These are phyloP conservation scores for Mungos mungo DNA, from an alignment of 2,113 vertebrate genomes.

Conservation along the genomic window DNA sequence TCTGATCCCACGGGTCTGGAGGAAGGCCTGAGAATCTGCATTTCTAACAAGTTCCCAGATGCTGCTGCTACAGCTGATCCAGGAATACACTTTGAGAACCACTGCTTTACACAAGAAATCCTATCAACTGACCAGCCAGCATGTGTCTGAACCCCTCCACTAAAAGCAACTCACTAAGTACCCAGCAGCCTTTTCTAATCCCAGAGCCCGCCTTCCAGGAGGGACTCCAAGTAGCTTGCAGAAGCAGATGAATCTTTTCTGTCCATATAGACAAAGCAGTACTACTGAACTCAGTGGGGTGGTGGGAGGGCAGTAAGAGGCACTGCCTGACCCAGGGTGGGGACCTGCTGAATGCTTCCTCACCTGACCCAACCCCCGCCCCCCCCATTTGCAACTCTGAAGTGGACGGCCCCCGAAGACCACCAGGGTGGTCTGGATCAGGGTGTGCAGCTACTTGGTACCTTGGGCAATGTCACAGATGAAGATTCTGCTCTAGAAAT, in stretches of 20 bases:
- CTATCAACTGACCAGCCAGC: background rate
- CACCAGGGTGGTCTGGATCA: background rate
- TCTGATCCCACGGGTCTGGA: background rate
- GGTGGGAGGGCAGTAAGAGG: accelerated
- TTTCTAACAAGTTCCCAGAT: background rate
- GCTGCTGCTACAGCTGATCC: background rate
- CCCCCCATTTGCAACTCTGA: background rate
- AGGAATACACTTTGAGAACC: background rate
- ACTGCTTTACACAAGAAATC: background rate
- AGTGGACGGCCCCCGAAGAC: accelerated
- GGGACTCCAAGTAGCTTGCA: background rate
- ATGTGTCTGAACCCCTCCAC: background rate
- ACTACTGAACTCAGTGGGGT: background rate
- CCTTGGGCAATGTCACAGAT: background rate
- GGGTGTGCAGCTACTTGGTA: background rate
- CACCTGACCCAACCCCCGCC: background rate
- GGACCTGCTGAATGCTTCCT: background rate
- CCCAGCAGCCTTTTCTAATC: background rate
- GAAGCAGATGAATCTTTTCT: background rate
- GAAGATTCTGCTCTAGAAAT: background rate
- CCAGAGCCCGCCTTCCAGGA: background rate
- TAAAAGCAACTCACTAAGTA: background rate
- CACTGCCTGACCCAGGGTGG: background rate
- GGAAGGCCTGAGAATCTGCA: background rate
- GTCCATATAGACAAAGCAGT: background rate